A percentile compares a stretch with the other conserved stretches of the same genome.
Evolutionary conservation across 2,797 vertebrate species (phyloP).

Genomic region (Kryptolebias ocellatus): DNA sequence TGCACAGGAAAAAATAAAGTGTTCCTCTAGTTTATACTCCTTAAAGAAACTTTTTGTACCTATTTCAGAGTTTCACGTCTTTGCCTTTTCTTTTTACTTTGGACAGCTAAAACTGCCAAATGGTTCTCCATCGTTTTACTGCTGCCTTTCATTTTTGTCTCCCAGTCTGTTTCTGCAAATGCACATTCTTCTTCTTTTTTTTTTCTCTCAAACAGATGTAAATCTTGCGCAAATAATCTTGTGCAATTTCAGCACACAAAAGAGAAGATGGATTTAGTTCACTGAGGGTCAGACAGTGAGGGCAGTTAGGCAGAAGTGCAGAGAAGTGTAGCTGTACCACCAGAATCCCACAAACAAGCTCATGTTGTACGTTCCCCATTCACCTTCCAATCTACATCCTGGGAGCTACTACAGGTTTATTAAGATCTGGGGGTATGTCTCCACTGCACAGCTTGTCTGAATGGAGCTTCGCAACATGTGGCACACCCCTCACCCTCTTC

Average conservation of each 20-base stretch:
- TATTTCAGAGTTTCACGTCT: constrained; percentile 20
- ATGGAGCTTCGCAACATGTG: constrained; percentile 75
- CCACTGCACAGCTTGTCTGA: constrained; percentile 75
- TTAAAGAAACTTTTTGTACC: constrained; percentile 39
- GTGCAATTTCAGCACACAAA: constrained; percentile 25
- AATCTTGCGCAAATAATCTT: constrained; percentile 32
- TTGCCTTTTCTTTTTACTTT: constrained; percentile 17
- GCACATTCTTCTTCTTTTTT: not conserved
- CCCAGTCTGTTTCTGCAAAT: constrained; percentile 31
- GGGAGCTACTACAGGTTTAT: constrained; percentile 74
- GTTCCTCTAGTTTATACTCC: constrained; percentile 30
- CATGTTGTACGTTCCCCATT: constrained; percentile 25
- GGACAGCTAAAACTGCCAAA: constrained; percentile 57
- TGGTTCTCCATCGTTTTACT: constrained; percentile 45
- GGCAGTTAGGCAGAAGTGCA: constrained; percentile 8
- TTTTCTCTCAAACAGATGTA: constrained; percentile 11
- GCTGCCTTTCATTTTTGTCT: constrained; percentile 40
- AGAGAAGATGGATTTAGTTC: constrained; percentile 17
- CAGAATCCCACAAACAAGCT: constrained; percentile 42
- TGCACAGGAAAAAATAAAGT: constrained; percentile 46
- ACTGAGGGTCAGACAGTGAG: constrained; percentile 19
- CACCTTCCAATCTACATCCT: constrained; percentile 41
- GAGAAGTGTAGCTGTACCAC: constrained; percentile 1
- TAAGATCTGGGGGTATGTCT: constrained; percentile 62
- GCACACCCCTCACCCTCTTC: constrained; percentile 37